phyloP scores from a whole-genome alignment of 2,113 vertebrate species.

The Damaliscus lunatus region DNA sequence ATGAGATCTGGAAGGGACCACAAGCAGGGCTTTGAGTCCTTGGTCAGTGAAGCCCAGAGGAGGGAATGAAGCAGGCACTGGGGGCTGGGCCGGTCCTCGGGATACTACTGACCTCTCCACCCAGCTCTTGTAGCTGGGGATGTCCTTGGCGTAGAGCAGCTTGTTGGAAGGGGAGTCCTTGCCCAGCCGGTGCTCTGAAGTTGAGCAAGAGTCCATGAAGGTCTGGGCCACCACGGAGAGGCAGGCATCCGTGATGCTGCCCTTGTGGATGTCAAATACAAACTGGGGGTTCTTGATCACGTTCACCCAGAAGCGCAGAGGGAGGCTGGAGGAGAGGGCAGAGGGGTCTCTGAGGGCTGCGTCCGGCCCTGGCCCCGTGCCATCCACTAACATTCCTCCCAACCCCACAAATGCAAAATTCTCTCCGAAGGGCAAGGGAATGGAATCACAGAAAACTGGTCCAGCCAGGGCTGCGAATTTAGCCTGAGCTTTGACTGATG shows the following conservation, averaged over 20 bases:
- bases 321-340: constrained; percentile 84
- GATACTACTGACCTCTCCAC: constrained; percentile 91
- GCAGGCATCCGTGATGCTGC: constrained; percentile 98
- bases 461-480: neutral
- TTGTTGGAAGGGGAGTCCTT: constrained; percentile 99
- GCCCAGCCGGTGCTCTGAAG: constrained; percentile 96
- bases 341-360: neutral
- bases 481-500: neutral
- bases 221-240: constrained; percentile 98
- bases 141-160: constrained; percentile 98
- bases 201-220: constrained; percentile 99
- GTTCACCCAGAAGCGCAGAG: constrained; percentile 98
- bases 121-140: constrained; percentile 99
- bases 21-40: neutral
- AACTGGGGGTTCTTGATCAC: constrained; percentile 99
- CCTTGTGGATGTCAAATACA: constrained; percentile 99
- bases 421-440: neutral
- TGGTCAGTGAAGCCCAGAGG: neutral
- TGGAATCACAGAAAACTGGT: neutral
- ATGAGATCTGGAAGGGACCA: neutral
- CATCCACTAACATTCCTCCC: too few species aligned
- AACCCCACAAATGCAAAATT: too few species aligned
- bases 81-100: neutral
- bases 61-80: too few species aligned
- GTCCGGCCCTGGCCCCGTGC: fast-evolving